Evolutionary conservation across 2,888 invertebrate genomes (phyloP), one percentile per base, ranked within the genome.

Genomic region (Eupithecia centaureata): DNA sequence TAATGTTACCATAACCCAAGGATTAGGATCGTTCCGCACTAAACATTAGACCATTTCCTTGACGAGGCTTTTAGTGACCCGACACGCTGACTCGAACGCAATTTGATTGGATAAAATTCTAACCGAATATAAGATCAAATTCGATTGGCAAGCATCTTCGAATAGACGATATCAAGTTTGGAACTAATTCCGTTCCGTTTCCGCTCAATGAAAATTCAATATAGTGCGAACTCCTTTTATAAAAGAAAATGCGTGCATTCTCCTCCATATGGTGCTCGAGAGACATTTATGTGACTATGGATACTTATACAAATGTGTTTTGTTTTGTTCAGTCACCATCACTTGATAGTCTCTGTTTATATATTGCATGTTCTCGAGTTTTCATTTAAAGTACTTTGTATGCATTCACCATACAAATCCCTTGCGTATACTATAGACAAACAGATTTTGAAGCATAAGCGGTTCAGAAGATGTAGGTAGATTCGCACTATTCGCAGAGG

Each of bases 1-100:
- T 92, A 90, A 91, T 90, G 86, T 84, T 32, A 62, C 86, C 80
- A 89, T 92, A 90, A 89, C 86, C 86, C 81, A 79, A 77, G 84
- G 85, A 87, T 88, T 87, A 87, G 83, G 85, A 75, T 76, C 81
- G 77, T 74, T 76, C 75, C 79, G 77, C 68, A 69, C 70, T 73
- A 78, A 79, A 82, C 82, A 80, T 77, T 79, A 80, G 75, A 73
- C 82, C 81, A 84, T 88, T 86, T 82, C 83, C 79, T 80, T 79
- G 80, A 77, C 73, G 66, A 79, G 78, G 73, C 79, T 80, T 79
- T 82, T 81, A 79, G 78, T 82, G 77, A 78, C 83, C 78, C 79
- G 78, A 79, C 82, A 78, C 81, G 79, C 82, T 83, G 80, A 79
- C 79, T 75, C 79, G 7, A 73, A 75, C 78, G 76, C 77, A 82